Conservation (phyloP, 2,888 invertebrate species). For the Acheta domesticus region DNA sequence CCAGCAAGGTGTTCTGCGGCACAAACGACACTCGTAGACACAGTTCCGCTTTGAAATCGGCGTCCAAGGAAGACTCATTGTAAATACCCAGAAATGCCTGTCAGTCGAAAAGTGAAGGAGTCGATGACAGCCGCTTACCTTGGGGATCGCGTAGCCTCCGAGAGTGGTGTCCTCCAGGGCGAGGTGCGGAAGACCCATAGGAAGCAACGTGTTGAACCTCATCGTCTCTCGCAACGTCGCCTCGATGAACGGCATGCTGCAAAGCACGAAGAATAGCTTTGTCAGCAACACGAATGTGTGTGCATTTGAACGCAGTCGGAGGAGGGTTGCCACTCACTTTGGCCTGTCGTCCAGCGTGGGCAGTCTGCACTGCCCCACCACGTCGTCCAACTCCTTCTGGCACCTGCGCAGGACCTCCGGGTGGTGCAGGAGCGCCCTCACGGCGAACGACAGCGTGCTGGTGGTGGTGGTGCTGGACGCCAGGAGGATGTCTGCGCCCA, state of each 20-base stretch:
- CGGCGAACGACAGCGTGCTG: constrained; percentile 72
- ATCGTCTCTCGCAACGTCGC: constrained; percentile 60
- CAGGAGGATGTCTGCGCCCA: constrained; percentile 80
- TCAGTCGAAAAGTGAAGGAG: too few relatives aligned
- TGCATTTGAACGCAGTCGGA: too few relatives aligned
- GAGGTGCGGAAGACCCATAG: constrained; percentile 58
- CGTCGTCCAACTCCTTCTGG: constrained; percentile 71
- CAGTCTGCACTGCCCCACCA: constrained; percentile 64
- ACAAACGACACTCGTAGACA: too few relatives aligned
- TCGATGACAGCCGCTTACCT: constrained; percentile 42
- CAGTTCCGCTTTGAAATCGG: too few relatives aligned
- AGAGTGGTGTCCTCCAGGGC: constrained; percentile 52
- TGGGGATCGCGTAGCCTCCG: constrained; percentile 56
- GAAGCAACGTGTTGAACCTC: constrained; percentile 59
- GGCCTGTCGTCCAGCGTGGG: constrained; percentile 68
- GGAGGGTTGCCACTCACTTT: constrained; percentile 52
- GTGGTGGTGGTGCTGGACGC: constrained; percentile 83
- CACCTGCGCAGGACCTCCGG: constrained; percentile 70
- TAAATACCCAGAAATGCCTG: too few relatives aligned
- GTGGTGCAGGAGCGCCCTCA: constrained; percentile 67
- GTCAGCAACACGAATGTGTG: too few relatives aligned
- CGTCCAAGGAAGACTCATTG: too few relatives aligned
- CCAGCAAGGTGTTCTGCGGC: constrained; percentile 53
- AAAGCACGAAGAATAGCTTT: constrained; percentile 34
- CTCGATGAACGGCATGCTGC: constrained; percentile 60